Evolutionary conservation across 2,888 invertebrate species (phyloP), one percentile per base, ranked within the genome.

Genomic region (Lydus trimaculatus): DNA sequence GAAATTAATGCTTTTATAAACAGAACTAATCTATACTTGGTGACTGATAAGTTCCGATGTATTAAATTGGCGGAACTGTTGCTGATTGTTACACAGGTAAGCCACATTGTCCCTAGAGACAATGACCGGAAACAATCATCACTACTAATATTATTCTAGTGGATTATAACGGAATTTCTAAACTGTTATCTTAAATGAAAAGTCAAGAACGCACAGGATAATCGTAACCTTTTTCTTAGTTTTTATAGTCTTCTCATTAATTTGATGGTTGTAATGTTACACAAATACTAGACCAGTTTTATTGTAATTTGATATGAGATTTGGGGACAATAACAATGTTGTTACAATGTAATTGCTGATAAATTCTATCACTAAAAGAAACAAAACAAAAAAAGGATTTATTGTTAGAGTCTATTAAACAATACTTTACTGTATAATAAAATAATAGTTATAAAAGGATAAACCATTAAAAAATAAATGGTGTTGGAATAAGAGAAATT

Each of bases 121-220:
- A 75, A 76, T 75, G 75, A 74, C 75, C 77, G 77, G 77, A 77
- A 76, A 69, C 61, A 69, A 72, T 73, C 73, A 67, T 73, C 73
- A 73, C 62, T 67, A 69, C 48, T 20, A 48, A 63, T 76, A 75
- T 76, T 17, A 75, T 73, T 75, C 76, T 71, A 69, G 65, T 65
- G 70, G 75, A 69, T 73, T 75, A 76, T 75, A 73, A 77, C 73
- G 72, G 75, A 77, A 75, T 69, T 66, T 58, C 61, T 17, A n/a
- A 56, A 66, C 63, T 66, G 63, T 63, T 65, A 69, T 69, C 61
- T 61, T 61, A 63, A 69, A 69, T 65, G 64, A 61, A 31, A 67
- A 58, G 36, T 36, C 13, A 36, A 36, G 11, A 67, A 33, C 11
- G 59, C 31, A 65, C 20, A 8, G n/a, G 7, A 20, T 48, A 48